These are phyloP conservation scores for Enteromius mattozi DNA, from an alignment of 2,797 vertebrate species.

Conservation along the genomic window DNA sequence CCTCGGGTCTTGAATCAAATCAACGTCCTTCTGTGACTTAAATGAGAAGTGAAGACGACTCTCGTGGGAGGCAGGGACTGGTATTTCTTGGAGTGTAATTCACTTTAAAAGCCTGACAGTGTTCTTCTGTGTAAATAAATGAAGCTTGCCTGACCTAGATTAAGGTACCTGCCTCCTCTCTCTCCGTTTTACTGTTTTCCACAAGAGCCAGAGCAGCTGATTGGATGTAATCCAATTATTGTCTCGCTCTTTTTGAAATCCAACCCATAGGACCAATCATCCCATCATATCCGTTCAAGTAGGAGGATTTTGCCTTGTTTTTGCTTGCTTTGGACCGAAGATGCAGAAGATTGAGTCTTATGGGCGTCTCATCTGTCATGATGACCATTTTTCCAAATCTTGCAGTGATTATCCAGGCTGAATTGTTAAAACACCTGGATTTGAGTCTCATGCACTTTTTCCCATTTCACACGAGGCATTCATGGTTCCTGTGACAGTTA, in stretches of 20 bases:
- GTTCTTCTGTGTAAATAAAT: constrained; percentile 51
- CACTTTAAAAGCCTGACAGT: constrained; percentile 56
- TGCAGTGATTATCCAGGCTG: not conserved
- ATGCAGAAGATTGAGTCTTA: constrained; percentile 18
- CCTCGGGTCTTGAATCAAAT: constrained; percentile 2
- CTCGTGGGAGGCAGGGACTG: constrained; percentile 46
- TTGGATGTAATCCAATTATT: constrained; percentile 40
- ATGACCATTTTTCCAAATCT: constrained; percentile 34
- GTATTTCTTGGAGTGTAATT: constrained; percentile 54
- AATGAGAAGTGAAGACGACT: constrained; percentile 30
- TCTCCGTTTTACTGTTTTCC: constrained; percentile 26
- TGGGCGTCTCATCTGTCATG: constrained; percentile 13
- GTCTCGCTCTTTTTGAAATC: constrained; percentile 13
- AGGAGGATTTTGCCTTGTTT: constrained; percentile 16
- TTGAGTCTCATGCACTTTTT: constrained; percentile 23
- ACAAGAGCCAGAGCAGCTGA: constrained; percentile 39
- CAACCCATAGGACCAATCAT: constrained; percentile 22
- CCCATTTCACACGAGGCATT: constrained; percentile 14
- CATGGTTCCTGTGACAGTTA: constrained; percentile 15
- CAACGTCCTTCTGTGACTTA: constrained; percentile 28
- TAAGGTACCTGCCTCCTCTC: constrained; percentile 33
- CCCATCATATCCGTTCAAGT: not conserved
- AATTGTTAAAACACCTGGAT: constrained; percentile 49
- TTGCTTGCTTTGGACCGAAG: constrained; percentile 41
- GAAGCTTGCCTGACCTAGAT: constrained; percentile 51